Evolutionary conservation across 2,888 invertebrate species (phyloP).

Genomic region (Drosophila cracens): DNA sequence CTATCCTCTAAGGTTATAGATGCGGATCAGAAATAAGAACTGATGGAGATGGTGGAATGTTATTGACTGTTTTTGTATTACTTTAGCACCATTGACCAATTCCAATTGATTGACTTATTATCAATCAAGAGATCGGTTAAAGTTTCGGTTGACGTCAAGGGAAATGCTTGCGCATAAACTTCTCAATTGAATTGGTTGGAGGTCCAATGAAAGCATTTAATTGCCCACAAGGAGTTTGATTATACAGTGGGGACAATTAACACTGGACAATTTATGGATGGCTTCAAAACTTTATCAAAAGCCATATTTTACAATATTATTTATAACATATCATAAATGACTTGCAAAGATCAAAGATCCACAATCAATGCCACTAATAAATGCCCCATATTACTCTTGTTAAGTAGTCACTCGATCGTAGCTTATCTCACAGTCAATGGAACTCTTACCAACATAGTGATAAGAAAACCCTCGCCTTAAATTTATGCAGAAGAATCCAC

Average conservation of each 20-base stretch:
- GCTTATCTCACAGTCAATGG: conserved; percentile 49
- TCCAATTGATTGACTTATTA: conserved; percentile 39
- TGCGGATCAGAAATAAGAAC: background rate
- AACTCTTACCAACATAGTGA: conserved; percentile 18
- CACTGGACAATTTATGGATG: conserved; percentile 24
- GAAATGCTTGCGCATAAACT: conserved; percentile 21
- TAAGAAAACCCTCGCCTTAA: conserved; percentile 21
- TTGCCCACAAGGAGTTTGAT: conserved; percentile 25
- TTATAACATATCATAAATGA: conserved; percentile 68
- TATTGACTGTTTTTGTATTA: conserved; percentile 30
- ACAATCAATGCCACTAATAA: conserved; percentile 4
- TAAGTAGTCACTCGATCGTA: conserved; percentile 29
- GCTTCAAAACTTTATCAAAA: conserved; percentile 62
- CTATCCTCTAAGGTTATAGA: background rate
- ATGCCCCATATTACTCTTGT: conserved; percentile 25
- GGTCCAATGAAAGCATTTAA: conserved; percentile 36
- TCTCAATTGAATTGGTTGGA: conserved; percentile 31
- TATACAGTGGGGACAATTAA: conserved; percentile 35
- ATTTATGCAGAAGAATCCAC: conserved; percentile 25
- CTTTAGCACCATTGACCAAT: conserved; percentile 33
- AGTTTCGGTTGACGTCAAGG: conserved; percentile 44
- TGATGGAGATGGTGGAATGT: background rate
- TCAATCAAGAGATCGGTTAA: conserved; percentile 13
- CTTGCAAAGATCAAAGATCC: conserved; percentile 49
- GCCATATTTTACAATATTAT: conserved; percentile 66